These are phyloP conservation scores for Pampusana beccarii DNA, from an alignment of 2,113 vertebrate genomes.

Conservation along the genomic window DNA sequence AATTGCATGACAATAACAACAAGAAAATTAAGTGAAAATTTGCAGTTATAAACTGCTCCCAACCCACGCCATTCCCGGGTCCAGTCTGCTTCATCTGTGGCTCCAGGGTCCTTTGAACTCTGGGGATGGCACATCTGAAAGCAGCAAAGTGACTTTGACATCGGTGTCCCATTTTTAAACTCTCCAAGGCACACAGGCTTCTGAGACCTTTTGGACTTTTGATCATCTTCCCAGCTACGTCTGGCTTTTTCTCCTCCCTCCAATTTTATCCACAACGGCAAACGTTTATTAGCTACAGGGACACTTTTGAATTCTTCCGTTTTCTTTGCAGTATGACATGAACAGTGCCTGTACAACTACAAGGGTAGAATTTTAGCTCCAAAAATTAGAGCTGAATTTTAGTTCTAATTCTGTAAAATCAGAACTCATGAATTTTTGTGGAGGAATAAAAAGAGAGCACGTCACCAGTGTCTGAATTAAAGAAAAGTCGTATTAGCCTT, in stretches of 20 bases:
- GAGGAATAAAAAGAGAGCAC: neutral
- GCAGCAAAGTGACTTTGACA: conserved; percentile 30
- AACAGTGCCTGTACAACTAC: neutral
- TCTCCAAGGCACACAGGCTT: neutral
- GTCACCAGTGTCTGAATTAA: neutral
- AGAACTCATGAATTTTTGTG: neutral
- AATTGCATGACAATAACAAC: conserved; percentile 29
- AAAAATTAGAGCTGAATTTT: neutral
- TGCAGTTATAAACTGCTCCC: neutral
- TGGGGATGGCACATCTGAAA: neutral
- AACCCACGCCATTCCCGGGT: neutral
- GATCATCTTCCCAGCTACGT: neutral
- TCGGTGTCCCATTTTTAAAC: conserved; percentile 31
- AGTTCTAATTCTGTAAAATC: neutral
- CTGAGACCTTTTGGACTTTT: conserved; percentile 50
- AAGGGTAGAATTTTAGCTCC: neutral
- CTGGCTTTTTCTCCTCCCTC: conserved; percentile 36
- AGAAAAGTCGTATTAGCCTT: neutral
- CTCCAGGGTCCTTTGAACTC: neutral
- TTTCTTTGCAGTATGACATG: neutral
- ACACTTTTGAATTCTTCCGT: neutral
- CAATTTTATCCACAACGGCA: neutral
- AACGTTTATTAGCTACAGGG: neutral
- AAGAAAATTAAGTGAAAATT: conserved; percentile 33
- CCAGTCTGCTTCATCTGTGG: neutral